Evolutionary conservation across 35 echinoderm and acorn worm genomes (phyloP).

Genomic region (Stichopus chloronotus): DNA sequence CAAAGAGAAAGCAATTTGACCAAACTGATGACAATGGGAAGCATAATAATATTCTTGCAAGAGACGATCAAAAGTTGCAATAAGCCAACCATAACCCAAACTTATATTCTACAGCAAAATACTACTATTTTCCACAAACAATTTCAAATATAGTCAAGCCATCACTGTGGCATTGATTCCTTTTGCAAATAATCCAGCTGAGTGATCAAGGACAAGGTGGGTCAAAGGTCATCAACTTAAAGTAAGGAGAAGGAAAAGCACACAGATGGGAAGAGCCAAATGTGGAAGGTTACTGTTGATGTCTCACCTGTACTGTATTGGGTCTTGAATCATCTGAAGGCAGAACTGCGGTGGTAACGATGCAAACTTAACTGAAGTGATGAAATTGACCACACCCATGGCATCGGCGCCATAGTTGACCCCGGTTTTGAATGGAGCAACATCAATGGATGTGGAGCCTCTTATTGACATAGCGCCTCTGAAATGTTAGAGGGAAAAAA

Average conservation of each 20-base stretch:
- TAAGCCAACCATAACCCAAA: too few species aligned
- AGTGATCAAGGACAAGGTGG: too few species aligned
- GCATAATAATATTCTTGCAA: too few species aligned
- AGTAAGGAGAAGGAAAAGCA: not conserved
- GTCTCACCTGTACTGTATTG: slow-evolving; percentile 82
- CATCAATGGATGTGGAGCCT: slow-evolving; percentile 75
- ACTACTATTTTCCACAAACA: too few species aligned
- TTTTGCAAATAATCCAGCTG: too few species aligned
- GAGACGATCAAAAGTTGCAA: too few species aligned
- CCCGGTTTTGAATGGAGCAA: slow-evolving; percentile 70
- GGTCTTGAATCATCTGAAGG: slow-evolving; percentile 90
- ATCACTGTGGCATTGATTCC: too few species aligned
- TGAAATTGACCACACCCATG: slow-evolving; percentile 74
- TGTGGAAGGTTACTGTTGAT: not conserved
- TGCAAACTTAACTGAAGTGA: slow-evolving; percentile 85
- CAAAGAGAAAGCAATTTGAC: not conserved
- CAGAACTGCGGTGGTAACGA: slow-evolving; percentile 84
- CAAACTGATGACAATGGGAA: not conserved
- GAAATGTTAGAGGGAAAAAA: not conserved
- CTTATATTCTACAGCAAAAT: too few species aligned
- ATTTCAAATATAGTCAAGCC: too few species aligned
- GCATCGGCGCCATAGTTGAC: slow-evolving; percentile 79
- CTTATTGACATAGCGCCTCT: slow-evolving; percentile 89
- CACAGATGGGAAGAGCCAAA: not conserved
- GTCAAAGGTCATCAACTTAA: too few species aligned